These are phyloP conservation scores for Scelioninae gen. 2 DNA, from an alignment of 2,888 invertebrate species.

Conservation along the genomic window DNA sequence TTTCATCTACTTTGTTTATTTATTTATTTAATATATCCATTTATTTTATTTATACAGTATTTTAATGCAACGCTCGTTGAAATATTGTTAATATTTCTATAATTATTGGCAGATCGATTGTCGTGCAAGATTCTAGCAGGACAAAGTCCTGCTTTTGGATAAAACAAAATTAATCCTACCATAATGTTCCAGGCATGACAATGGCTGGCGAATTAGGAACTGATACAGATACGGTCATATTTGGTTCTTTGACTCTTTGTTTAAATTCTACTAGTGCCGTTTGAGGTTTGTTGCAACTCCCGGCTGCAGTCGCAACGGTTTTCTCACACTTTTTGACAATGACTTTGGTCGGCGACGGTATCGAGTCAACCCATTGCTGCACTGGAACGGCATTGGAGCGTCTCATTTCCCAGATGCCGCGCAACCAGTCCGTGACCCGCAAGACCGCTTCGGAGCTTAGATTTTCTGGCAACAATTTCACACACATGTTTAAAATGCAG, in stretches of 20 bases:
- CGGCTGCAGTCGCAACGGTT: background rate
- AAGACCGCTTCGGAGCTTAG: slow-evolving; percentile 70
- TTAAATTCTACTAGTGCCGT: slow-evolving; percentile 52
- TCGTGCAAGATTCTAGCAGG: too few species aligned
- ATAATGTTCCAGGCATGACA: slow-evolving; percentile 64
- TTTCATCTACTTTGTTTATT: too few species aligned
- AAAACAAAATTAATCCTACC: too few species aligned
- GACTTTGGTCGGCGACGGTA: slow-evolving; percentile 67
- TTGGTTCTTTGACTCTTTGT: slow-evolving; percentile 62
- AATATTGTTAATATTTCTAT: too few species aligned
- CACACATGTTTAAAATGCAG: slow-evolving; percentile 22
- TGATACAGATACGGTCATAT: slow-evolving; percentile 70
- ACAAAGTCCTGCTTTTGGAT: too few species aligned
- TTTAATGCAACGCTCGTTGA: too few species aligned
- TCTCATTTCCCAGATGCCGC: slow-evolving; percentile 77
- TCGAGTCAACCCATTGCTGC: slow-evolving; percentile 86
- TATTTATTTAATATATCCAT: too few species aligned
- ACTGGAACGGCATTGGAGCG: slow-evolving; percentile 81
- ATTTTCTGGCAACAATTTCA: slow-evolving; percentile 67
- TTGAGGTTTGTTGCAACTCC: slow-evolving; percentile 15
- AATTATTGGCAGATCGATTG: too few species aligned
- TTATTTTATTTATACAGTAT: too few species aligned
- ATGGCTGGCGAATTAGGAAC: slow-evolving; percentile 69
- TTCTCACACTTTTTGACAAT: slow-evolving; percentile 56
- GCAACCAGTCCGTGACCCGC: slow-evolving; percentile 72